Evolutionary conservation across 1,140 invertebrate genomes (phyloP).

Genomic region (Sitodiplosis mosellana): DNA sequence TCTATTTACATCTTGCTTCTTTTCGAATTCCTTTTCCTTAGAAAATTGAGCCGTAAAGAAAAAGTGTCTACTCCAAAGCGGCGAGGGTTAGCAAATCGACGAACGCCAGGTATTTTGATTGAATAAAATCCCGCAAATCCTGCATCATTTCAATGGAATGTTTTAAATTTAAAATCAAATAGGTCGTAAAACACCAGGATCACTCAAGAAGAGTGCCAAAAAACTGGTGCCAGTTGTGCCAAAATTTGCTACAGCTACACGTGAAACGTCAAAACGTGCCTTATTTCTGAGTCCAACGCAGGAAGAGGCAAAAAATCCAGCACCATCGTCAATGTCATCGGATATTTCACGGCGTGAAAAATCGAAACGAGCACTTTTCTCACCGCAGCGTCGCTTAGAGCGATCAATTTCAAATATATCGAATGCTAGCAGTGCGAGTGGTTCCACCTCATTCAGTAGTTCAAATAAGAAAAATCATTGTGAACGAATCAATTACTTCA

Average conservation of each 20-base stretch:
- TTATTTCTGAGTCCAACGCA: constrained; percentile 38
- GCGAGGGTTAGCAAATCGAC: constrained; percentile 15
- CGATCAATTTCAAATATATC: constrained; percentile 28
- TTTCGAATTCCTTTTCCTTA: neutral
- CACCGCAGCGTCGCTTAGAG: constrained; percentile 21
- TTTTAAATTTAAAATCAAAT: too few species aligned
- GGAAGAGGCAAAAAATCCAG: constrained; percentile 13
- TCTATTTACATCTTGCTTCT: too few species aligned
- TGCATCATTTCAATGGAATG: neutral
- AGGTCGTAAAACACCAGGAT: constrained; percentile 25
- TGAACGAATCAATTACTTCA: too few species aligned
- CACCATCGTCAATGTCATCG: constrained; percentile 13
- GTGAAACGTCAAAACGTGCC: constrained; percentile 33
- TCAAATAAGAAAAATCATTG: constrained; percentile 12
- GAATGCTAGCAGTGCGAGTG: constrained; percentile 31
- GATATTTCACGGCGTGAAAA: constrained; percentile 23
- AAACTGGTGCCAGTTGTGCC: constrained; percentile 15
- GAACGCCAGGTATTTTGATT: constrained; percentile 14
- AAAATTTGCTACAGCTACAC: constrained; percentile 12
- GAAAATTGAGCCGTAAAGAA: neutral
- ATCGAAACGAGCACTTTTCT: constrained; percentile 35
- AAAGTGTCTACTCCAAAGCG: neutral
- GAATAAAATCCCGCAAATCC: neutral
- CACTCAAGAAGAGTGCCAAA: constrained; percentile 22
- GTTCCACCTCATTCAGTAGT: constrained; percentile 29